These are phyloP conservation scores for Brachionus sp. DNA, from an alignment of 1,140 invertebrate genomes.

Conservation along the genomic window DNA sequence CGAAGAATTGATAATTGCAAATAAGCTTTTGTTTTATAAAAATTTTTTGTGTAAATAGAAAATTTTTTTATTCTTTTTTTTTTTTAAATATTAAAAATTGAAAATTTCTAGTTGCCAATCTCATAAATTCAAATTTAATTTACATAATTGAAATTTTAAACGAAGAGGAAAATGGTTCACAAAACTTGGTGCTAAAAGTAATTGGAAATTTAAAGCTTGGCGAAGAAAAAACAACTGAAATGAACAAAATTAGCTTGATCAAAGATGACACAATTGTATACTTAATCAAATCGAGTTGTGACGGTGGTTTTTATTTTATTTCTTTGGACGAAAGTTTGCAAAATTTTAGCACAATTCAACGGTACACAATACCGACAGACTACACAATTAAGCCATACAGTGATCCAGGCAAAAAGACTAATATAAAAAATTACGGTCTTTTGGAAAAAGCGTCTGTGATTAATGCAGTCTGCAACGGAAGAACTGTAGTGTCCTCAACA, in stretches of 20 bases:
- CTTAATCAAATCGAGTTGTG: background rate
- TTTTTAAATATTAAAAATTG: too few species aligned
- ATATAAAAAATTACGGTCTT: constrained; percentile 42
- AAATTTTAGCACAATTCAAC: background rate
- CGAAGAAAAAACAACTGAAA: background rate
- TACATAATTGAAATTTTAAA: constrained; percentile 2
- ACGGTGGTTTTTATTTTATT: background rate
- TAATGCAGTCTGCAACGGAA: background rate
- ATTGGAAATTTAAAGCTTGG: background rate
- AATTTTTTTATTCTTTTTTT: background rate
- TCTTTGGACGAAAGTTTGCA: background rate
- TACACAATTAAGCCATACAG: constrained; percentile 20
- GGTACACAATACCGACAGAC: background rate
- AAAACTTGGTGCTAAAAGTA: constrained; percentile 4
- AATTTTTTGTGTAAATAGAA: background rate
- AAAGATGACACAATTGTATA: background rate
- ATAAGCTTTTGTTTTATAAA: background rate
- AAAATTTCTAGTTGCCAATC: constrained; percentile 1
- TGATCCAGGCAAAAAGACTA: constrained; percentile 25
- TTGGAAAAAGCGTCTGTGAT: constrained; percentile 6
- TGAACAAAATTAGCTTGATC: background rate
- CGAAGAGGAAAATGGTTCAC: background rate
- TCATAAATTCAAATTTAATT: constrained; percentile 18
- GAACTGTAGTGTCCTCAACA: background rate
- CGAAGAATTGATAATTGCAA: background rate